phyloP scores from a whole-genome alignment of 2,888 invertebrate species.

The Epinotia ramella region DNA sequence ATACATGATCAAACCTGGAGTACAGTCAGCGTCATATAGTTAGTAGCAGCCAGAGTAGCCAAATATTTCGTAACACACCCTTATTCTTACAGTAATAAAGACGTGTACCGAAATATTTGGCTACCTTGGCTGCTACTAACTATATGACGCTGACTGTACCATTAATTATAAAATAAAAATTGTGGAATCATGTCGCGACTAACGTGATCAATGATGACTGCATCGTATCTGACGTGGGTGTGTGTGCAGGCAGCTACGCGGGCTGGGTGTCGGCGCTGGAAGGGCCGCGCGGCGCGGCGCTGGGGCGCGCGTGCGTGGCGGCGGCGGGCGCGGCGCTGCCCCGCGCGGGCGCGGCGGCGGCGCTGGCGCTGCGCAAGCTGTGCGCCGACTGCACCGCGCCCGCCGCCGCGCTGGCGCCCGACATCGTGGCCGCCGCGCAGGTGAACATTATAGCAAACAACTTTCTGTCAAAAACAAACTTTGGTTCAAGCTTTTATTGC shows the following conservation, averaged over 20 bases:
- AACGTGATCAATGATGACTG: neutral
- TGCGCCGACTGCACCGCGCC: slow-evolving; percentile 92
- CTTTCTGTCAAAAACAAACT: too few species aligned
- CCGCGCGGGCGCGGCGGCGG: slow-evolving; percentile 91
- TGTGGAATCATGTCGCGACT: neutral
- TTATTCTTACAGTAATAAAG: too few species aligned
- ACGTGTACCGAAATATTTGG: too few species aligned
- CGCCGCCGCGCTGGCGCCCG: slow-evolving; percentile 90
- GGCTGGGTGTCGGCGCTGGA: slow-evolving; percentile 88
- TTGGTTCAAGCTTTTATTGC: too few species aligned
- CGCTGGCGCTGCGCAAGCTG: slow-evolving; percentile 94
- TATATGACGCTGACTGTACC: too few species aligned
- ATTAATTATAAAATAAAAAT: too few species aligned
- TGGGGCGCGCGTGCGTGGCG: slow-evolving; percentile 71
- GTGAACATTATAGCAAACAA: slow-evolving; percentile 55
- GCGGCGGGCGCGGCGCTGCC: slow-evolving; percentile 78
- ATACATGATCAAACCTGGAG: too few species aligned
- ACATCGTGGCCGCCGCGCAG: slow-evolving; percentile 90
- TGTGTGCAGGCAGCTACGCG: slow-evolving; percentile 90
- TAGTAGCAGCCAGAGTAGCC: too few species aligned
- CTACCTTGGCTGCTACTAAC: too few species aligned
- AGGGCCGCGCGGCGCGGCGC: slow-evolving; percentile 59
- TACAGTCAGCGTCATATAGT: too few species aligned
- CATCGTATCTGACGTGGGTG: neutral
- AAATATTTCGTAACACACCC: too few species aligned